These are phyloP conservation scores for Falco punctatus DNA, from an alignment of 2,113 vertebrate genomes.

Conservation along the genomic window DNA sequence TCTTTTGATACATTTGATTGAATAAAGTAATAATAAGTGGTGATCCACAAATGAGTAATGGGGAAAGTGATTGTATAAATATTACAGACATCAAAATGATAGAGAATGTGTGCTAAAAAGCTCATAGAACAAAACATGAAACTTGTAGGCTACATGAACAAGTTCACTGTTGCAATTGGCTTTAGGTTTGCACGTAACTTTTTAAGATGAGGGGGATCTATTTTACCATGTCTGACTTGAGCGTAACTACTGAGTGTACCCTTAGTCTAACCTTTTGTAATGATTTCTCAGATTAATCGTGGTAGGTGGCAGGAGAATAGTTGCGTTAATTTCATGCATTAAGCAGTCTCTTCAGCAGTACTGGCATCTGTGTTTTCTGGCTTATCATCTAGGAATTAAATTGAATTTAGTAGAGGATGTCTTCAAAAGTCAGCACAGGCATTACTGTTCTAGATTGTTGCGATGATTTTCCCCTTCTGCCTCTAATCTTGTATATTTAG, in stretches of 20 bases:
- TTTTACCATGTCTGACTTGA: background rate
- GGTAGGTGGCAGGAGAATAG: background rate
- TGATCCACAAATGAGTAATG: background rate
- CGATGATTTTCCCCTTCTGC: background rate
- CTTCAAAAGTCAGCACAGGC: background rate
- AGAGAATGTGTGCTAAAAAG: background rate
- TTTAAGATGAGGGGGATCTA: background rate
- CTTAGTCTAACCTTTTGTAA: background rate
- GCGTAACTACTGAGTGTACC: background rate
- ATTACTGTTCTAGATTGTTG: background rate
- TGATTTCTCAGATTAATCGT: background rate
- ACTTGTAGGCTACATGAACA: background rate
- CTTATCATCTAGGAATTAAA: background rate
- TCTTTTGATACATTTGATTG: background rate
- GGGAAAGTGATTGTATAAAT: background rate
- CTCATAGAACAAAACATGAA: background rate
- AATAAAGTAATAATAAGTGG: background rate
- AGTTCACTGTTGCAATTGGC: background rate
- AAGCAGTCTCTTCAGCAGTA: background rate
- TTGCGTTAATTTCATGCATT: background rate
- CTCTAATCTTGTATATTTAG: background rate
- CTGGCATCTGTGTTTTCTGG: background rate
- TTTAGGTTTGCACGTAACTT: background rate
- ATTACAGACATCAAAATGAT: background rate
- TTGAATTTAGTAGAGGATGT: background rate